A percentile compares a stretch with the other conserved stretches of the same genome.
These are phyloP conservation scores for Lasioglossum villosulum DNA, from an alignment of 2,888 invertebrate genomes.

Conservation along the genomic window DNA sequence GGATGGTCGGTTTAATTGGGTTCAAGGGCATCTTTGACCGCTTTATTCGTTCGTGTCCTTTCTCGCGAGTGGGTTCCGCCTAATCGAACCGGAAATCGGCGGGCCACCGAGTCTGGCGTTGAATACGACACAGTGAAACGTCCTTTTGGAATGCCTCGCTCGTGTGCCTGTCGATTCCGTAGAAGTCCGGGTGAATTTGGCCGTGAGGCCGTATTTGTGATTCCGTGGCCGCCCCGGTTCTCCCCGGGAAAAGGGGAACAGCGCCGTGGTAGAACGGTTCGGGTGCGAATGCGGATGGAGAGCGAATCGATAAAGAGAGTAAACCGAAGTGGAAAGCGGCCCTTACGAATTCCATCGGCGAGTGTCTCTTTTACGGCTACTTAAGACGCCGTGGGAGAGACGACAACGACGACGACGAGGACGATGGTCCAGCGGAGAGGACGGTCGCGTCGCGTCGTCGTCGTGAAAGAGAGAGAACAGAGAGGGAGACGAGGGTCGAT, in stretches of 20 bases:
- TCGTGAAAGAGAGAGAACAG: slow-evolving; percentile 29
- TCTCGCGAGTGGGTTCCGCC: slow-evolving; percentile 27
- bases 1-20: not conserved
- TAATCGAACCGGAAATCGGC: slow-evolving; percentile 50
- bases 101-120: slow-evolving; percentile 32
- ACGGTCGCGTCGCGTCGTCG: slow-evolving; percentile 26
- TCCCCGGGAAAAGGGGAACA: slow-evolving; percentile 20
- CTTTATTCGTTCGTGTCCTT: not conserved
- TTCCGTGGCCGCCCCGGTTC: slow-evolving; percentile 48
- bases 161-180: slow-evolving; percentile 41
- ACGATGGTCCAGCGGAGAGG: slow-evolving; percentile 47
- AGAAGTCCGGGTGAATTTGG: slow-evolving; percentile 40
- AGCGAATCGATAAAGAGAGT: slow-evolving; percentile 52
- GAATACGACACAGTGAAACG: slow-evolving; percentile 52
- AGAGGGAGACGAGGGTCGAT: slow-evolving; percentile 47
- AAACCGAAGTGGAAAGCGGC: slow-evolving; percentile 44
- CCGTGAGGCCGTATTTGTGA: slow-evolving; percentile 56
- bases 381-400: slow-evolving; percentile 67
- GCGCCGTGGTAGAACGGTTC: not conserved
- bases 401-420: slow-evolving; percentile 17
- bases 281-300: slow-evolving; percentile 1
- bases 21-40: not conserved
- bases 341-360: slow-evolving; percentile 74
- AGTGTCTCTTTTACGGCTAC: slow-evolving; percentile 76
- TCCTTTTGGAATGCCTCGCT: slow-evolving; percentile 47